Evolutionary conservation across 2,797 vertebrate genomes (phyloP).

Genomic region (Rhinoraja longicauda): DNA sequence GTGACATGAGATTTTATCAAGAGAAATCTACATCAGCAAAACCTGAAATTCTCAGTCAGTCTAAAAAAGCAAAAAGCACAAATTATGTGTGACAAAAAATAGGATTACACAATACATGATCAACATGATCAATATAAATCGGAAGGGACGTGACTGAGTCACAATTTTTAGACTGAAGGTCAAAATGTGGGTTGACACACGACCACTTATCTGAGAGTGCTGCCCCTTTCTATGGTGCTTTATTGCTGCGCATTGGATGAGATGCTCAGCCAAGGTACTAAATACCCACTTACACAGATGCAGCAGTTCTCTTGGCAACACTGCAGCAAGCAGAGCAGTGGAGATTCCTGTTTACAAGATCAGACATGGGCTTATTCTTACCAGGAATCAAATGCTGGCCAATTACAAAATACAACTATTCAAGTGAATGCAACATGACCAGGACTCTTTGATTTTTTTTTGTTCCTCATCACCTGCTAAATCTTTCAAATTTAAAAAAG

Average conservation of each 20-base stretch:
- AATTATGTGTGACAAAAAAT: background rate
- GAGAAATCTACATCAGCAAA: background rate
- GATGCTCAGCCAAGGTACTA: no score
- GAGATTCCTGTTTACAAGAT: background rate
- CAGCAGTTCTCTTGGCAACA: no score
- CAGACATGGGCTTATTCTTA: background rate
- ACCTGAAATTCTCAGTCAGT: background rate
- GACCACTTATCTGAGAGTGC: no score
- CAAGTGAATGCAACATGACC: background rate
- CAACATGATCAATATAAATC: background rate
- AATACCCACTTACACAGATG: no score
- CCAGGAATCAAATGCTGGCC: background rate
- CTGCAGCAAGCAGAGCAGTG: background rate
- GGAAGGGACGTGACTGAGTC: background rate
- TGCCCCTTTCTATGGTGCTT: no score
- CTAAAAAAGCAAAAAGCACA: background rate
- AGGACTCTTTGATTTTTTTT: background rate
- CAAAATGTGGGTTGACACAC: background rate
- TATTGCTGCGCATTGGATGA: no score
- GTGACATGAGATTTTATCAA: background rate
- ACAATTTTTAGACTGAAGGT: background rate
- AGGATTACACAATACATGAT: background rate
- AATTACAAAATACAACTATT: background rate
- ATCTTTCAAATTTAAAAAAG: background rate
- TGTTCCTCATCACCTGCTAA: background rate